Percentiles rank a stretch among this genome's conserved stretches.
phyloP scores from a whole-genome alignment of 2,113 vertebrate species.

The Mobula hypostoma region DNA sequence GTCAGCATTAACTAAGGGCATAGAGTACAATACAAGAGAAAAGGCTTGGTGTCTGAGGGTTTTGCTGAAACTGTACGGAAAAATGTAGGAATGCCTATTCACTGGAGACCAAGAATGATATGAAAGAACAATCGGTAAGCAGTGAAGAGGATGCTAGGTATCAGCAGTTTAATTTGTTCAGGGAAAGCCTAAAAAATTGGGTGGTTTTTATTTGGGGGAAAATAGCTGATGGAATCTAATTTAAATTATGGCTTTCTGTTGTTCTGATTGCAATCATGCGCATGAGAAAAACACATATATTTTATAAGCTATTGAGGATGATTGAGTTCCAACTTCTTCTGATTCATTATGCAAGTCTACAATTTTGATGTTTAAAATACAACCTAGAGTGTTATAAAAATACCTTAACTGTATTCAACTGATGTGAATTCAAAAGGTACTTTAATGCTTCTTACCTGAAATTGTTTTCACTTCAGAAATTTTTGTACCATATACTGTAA shows the following conservation, averaged over 20 bases:
- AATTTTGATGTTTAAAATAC: not conserved
- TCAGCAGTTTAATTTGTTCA: not conserved
- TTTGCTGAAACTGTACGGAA: not conserved
- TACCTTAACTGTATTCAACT: not conserved
- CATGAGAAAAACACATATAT: not conserved
- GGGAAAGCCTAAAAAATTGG: not conserved
- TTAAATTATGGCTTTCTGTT: conserved; percentile 1
- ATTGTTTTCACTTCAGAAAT: not conserved
- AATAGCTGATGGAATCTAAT: not conserved
- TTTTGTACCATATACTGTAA: not conserved
- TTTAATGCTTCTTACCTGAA: not conserved
- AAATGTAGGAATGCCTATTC: not conserved
- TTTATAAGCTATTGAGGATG: no score
- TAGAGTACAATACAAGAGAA: not conserved
- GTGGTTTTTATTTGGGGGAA: not conserved
- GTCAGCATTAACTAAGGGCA: not conserved
- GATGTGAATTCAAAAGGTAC: not conserved
- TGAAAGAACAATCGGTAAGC: not conserved
- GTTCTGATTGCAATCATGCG: not conserved
- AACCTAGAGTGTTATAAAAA: not conserved
- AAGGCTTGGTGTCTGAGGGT: not conserved
- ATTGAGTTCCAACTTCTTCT: not conserved
- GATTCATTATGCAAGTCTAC: not conserved
- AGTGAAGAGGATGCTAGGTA: not conserved
- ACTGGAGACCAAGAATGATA: not conserved